Evolutionary conservation across 2,113 vertebrate genomes (phyloP).

Genomic region (Crotalus viridis): DNA sequence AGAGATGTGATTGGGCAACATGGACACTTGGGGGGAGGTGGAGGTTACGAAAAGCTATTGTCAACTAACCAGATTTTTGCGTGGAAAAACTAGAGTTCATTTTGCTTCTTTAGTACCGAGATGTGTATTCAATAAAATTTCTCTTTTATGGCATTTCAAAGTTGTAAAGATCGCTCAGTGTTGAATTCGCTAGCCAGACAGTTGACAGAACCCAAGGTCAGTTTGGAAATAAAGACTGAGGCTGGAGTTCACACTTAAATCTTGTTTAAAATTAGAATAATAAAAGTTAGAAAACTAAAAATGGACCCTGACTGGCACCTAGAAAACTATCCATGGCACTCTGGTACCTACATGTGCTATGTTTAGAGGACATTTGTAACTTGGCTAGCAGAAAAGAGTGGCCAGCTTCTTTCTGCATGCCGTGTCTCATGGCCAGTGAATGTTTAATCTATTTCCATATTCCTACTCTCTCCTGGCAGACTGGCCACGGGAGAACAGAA

Average conservation of each 20-base stretch:
- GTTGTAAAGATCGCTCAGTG: no score
- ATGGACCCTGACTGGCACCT: not conserved
- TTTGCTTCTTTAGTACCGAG: no score
- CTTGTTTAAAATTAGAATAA: not conserved
- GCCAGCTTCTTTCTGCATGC: not conserved
- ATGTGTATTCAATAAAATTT: no score
- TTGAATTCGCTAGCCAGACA: no score
- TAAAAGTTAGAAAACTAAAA: not conserved
- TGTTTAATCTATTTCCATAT: conserved; percentile 50
- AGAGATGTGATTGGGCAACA: no score
- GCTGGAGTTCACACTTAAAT: not conserved
- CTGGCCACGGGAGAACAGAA: not conserved
- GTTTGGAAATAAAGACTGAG: not conserved
- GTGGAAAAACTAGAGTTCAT: no score
- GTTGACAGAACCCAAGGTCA: not conserved
- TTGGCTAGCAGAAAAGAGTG: not conserved
- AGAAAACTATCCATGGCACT: not conserved
- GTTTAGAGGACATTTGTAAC: not conserved
- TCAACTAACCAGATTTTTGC: no score
- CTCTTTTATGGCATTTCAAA: no score
- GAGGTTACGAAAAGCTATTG: no score
- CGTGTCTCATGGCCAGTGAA: not conserved
- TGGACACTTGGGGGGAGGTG: no score
- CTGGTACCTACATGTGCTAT: not conserved
- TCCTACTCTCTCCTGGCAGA: conserved; percentile 18